Evolutionary conservation across 1,140 invertebrate species (phyloP).

Genomic region (Drosophila cardini): DNA sequence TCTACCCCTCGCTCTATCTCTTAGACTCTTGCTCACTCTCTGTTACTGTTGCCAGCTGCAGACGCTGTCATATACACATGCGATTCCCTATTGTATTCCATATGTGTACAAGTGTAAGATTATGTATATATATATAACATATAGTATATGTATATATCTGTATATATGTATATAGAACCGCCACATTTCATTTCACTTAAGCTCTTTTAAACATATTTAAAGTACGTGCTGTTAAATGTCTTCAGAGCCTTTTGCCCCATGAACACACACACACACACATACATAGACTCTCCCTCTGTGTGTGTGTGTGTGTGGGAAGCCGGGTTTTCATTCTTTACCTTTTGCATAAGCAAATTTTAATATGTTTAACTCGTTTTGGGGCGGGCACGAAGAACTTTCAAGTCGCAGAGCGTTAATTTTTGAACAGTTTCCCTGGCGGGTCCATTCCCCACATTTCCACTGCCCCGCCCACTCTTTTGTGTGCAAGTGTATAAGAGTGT

Average conservation of each 20-base stretch:
- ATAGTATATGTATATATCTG: not conserved
- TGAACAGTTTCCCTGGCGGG: constrained; percentile 19
- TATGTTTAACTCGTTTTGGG: constrained; percentile 78
- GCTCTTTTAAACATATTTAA: constrained; percentile 81
- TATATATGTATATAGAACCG: constrained; percentile 23
- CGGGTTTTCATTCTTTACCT: constrained; percentile 40
- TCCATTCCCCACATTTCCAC: not conserved
- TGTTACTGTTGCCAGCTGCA: constrained; percentile 34
- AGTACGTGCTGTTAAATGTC: constrained; percentile 77
- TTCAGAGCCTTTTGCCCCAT: constrained; percentile 55
- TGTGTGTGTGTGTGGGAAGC: constrained; percentile 4
- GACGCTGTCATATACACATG: constrained; percentile 43
- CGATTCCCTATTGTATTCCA: constrained; percentile 21
- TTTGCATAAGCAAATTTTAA: constrained; percentile 78
- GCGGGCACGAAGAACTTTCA: constrained; percentile 25
- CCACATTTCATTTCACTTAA: constrained; percentile 72
- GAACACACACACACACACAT: constrained; percentile 25
- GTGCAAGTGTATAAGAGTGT: constrained; percentile 12
- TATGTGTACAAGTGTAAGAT: not conserved
- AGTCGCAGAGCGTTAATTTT: constrained; percentile 52
- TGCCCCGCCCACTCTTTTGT: constrained; percentile 25
- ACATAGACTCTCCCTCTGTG: not conserved
- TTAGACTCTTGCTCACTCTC: not conserved
- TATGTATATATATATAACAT: constrained; percentile 29
- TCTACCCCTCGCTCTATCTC: not conserved